Base-by-base conservation (phyloP, 2,888 invertebrate genomes). In the Brachycybe producta region DNA sequence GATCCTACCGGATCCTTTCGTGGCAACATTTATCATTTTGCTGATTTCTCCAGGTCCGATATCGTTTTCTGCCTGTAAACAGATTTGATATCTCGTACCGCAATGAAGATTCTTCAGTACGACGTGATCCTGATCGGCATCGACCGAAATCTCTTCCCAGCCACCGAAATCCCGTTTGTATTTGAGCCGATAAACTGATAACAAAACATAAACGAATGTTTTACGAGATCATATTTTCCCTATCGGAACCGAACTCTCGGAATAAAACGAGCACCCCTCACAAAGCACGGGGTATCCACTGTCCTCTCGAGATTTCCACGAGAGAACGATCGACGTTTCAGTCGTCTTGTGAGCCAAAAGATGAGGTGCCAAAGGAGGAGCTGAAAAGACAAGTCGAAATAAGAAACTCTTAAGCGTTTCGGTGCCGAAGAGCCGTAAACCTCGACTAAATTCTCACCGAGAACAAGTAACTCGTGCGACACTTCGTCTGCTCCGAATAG, bases 91-190 rank as follows among this genome's bases (percentile, higher is more conserved):
- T 5, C 46, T n/a, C 5, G 52, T 46, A 15, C 54, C 54, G 38
- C 54, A 54, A 27, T 49, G 49, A 2, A 54, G 24, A 36, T 49
- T 43, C 21, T 42, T 32, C 3, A 54, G 24, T 1, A 39, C 32
- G 15, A 46, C 41, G 15, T 44, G 32, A 3, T 49, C 52, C 17
- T 46, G 24, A 15, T 32, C 28, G 13, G 39, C 45, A 26, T 52
- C 40, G 5, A 54, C 46, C 8, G 35, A 34, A 28, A 54, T 38
- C 36, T 54, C 54, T 46, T 54, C 52, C 54, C 54, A 54, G 3
- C 45, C 52, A 4, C 52, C 54, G 21, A 46, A 54, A 49, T 54
- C 52, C 39, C 54, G n/a, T 32, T 54, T 54, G 41, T 45, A 54
- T 28, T 49, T 52, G 7, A 54, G 15, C 19, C 44, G 23, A 28